Base-by-base conservation (phyloP, 1,140 invertebrate species). In the Hyles euphorbiae region DNA sequence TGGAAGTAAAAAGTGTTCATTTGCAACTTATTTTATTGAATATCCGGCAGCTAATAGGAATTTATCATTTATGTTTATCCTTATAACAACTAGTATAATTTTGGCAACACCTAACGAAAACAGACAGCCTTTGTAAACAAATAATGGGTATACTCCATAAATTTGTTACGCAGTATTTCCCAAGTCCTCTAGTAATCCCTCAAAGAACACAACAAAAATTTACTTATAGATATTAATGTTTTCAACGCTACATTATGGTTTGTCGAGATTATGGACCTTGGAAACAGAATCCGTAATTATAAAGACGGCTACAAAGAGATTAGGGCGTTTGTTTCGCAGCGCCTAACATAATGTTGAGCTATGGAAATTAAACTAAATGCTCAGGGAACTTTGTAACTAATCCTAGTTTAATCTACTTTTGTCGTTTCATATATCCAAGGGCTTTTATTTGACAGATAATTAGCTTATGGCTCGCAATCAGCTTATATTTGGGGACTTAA, bases 321-420 rank as follows among this genome's bases (percentile, higher is more conserved):
- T 47, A 56, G 43, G 46, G 8, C n/a, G 12, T 48, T 48, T 48
- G 54, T 33, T 56, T 56, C n/a, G 7, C 22, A 56, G n/a, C 3
- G 5, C 11, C 6, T 45, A 54, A 44, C 53, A n/a, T 36, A 54
- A 54, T 52, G 33, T 33, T 49, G 22, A 56, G 51, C 49, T 56
- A 61, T 46, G 40, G 2, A 46, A 36, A 56, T 48, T 40, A 49
- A 56, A 49, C 49, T 50, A 46, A 58, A 62, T 22, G 45, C 53
- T 22, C 32, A 34, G 10, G 12, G 43, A 52, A 58, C 5, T 62
- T 50, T 9, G 33, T 49, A 54, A 12, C 53, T 22, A 22, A 58
- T 62, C 56, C 47, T 52, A 11, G 45, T 49, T 55, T 63, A 59
- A 63, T 50, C 61, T 34, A 47, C 48, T 63, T 51, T 58, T 49